Base-by-base conservation (phyloP, 1,140 invertebrate species). In the Leguminivora glycinivorella region DNA sequence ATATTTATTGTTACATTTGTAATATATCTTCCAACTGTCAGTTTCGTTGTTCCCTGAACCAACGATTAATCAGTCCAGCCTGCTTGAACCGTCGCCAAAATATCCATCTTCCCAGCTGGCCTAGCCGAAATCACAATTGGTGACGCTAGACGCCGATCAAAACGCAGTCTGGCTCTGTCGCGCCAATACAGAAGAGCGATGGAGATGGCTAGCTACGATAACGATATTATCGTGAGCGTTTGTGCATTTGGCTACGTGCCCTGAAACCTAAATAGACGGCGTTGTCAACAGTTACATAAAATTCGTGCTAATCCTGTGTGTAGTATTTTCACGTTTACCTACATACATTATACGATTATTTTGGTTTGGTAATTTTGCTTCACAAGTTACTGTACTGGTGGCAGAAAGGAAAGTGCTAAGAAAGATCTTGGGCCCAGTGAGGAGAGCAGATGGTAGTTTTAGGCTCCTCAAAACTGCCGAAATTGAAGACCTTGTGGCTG, bases 291-390 rank as follows among this genome's bases (percentile, higher is more conserved):
- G 40, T 43, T 43, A 43, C 40, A 43, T 43, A 43, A 43, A 43
- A 17, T 43, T 43, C 17, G 10, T 10, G 22, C 47, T 22, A 52
- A 52, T 52, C 19, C 47, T 22, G 19, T n/a, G 47, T n/a, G 22
- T 52, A 52, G 47, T 52, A 52, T 52, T 52, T 52, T 22, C 47
- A 52, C 47, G 19, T 52, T 52, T 52, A 52, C 17, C 43, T 22
- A 52, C 2, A 22, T 6, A 52, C 5, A 12, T 1, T 2, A 40
- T 10, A 10, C 4, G 2, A 17, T 19, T 22, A n/a, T 52, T 52
- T 52, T 52, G 17, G 14, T 22, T 22, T 52, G 17, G n/a, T n/a
- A n/a, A 43, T 43, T 6, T 7, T n/a, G 6, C 38, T 14, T 43
- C 10, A 43, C n/a, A 31, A 31, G 29, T 34, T 34, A 34, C 34